Percentiles rank a stretch among this genome's conserved stretches.
Conservation (phyloP, 2,888 invertebrate genomes). For the Lysandra coridon region DNA sequence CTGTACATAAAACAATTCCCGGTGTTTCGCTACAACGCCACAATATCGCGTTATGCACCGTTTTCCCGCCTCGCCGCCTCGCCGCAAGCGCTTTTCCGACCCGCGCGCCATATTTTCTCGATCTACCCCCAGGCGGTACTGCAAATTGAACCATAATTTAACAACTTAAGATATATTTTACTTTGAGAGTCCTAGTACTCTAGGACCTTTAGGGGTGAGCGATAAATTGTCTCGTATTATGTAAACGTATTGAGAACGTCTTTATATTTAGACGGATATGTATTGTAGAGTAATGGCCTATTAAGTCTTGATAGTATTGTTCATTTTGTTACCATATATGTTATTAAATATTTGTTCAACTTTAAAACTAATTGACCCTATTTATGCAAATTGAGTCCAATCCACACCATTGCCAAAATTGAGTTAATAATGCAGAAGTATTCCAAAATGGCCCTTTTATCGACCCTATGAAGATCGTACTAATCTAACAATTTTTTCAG, state of each 20-base stretch:
- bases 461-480: too few relatives aligned
- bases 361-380: not conserved
- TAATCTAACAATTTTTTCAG: too few relatives aligned
- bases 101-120: slow-evolving; percentile 16
- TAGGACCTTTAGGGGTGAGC: slow-evolving; percentile 30
- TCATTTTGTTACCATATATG: not conserved
- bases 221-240: slow-evolving; percentile 38
- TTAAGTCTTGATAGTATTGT: slow-evolving; percentile 32
- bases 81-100: slow-evolving; percentile 46
- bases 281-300: slow-evolving; percentile 44
- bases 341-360: too few relatives aligned
- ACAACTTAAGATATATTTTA: slow-evolving; percentile 31
- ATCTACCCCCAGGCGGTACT: not conserved
- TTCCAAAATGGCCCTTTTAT: too few relatives aligned
- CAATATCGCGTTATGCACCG: slow-evolving; percentile 73
- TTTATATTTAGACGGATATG: slow-evolving; percentile 45
- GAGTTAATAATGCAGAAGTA: too few relatives aligned
- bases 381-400: too few relatives aligned
- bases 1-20: slow-evolving; percentile 58
- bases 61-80: slow-evolving; percentile 63
- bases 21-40: slow-evolving; percentile 50
- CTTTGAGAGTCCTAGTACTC: not conserved
- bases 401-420: too few relatives aligned
- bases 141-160: slow-evolving; percentile 32
- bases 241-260: slow-evolving; percentile 43